Evolutionary conservation across 2,797 vertebrate species (phyloP).

Genomic region (Lindbergichthys nudifrons): DNA sequence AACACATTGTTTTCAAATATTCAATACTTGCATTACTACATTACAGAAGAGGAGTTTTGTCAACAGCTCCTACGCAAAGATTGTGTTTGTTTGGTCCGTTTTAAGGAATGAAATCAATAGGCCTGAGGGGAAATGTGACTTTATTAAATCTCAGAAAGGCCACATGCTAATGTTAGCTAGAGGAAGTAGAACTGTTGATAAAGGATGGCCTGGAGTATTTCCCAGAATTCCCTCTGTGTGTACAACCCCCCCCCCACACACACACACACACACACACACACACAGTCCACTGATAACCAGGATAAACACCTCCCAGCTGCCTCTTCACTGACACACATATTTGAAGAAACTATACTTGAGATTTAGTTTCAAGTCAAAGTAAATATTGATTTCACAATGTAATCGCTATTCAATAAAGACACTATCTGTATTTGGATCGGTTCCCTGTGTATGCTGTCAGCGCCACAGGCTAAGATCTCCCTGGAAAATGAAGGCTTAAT

Average conservation of each 20-base stretch:
- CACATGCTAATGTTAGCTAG: conserved; percentile 48
- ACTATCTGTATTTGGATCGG: no score
- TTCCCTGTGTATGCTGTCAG: no score
- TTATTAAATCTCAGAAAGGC: conserved; percentile 51
- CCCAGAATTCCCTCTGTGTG: not conserved
- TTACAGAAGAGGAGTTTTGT: conserved; percentile 24
- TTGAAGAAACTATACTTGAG: not conserved
- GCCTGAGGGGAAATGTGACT: conserved; percentile 36
- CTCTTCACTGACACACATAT: not conserved
- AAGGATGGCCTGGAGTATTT: conserved; percentile 48
- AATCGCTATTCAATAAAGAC: no score
- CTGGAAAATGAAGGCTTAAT: no score
- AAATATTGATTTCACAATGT: no score
- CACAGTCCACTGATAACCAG: not conserved
- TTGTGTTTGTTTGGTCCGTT: conserved; percentile 7
- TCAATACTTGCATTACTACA: not conserved
- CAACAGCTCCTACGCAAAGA: conserved; percentile 25
- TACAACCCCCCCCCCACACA: not conserved
- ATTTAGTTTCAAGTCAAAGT: no score
- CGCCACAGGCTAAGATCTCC: no score
- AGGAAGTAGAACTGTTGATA: conserved; percentile 46
- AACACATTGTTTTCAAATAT: not conserved
- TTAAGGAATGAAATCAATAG: conserved; percentile 31
- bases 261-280: not conserved
- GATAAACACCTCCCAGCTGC: no score